Base-by-base conservation (phyloP, 2,888 invertebrate species). In the Cosmopolites sordidus region DNA sequence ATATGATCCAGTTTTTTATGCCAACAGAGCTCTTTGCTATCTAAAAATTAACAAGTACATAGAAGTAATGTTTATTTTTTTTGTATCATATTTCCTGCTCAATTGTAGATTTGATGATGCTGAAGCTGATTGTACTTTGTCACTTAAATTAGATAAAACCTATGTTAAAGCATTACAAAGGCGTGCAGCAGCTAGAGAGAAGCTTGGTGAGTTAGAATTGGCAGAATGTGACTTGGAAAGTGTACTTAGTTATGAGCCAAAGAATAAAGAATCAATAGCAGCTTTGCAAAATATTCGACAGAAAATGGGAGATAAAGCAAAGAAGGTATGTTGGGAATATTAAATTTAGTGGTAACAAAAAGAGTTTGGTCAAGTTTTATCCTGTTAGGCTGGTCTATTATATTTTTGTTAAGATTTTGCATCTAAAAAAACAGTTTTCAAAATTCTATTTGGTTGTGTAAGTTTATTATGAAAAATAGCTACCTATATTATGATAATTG, bases 121-220 rank as follows among this genome's bases (percentile, higher is more conserved):
- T 0, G 84, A 90, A 65, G 78, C 80, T 0, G 95, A 96, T 72
- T 94, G 94, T 67, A 84, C 86, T 0, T 77, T 80, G 49, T 92
- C 96, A 0, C 75, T 96, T 1, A 78, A 82, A 53, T 74, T 92
- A 4, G 91, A 95, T 70, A 78, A 82, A 1, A 80, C 79, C 0
- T 92, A 92, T 63, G 83, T 88, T 0, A 96, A 96, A 74, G 93
- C 94, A 0, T 81, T 88, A 58, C 86, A 87, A 61, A 80, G 95
- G 1, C 79, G 95, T 61, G 90, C 89, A 62, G 81, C 83, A 52
- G 91, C 86, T 0, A 80, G 89, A 52, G 83, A 86, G 65, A 80
- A 78, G 3, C 75, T 92, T 0, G 84, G 86, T 18, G 86, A 87
- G 40, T 78, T 85, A 14, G 75, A 82, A 14, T 80, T 85, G 38